Evolutionary conservation across 2,113 vertebrate species (phyloP).

Genomic region (Centrocercus urophasianus): DNA sequence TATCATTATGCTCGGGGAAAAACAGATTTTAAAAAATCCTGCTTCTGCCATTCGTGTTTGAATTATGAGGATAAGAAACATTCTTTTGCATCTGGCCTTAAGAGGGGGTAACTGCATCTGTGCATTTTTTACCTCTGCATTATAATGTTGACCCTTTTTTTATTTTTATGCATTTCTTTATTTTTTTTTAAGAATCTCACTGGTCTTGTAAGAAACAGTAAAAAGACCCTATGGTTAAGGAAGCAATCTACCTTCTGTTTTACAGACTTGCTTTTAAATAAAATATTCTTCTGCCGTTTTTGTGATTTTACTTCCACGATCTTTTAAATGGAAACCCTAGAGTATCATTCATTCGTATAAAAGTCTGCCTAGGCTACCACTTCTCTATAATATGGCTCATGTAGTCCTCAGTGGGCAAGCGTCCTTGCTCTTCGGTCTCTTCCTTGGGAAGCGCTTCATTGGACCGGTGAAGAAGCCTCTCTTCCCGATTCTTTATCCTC

Average conservation of each 20-base stretch:
- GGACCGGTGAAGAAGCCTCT: slow-evolving; percentile 84
- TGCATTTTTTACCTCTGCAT: slow-evolving; percentile 38
- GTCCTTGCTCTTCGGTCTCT: slow-evolving; percentile 83
- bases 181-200: slow-evolving; percentile 65
- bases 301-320: slow-evolving; percentile 34
- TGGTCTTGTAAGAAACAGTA: slow-evolving; percentile 67
- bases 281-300: background rate
- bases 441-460: slow-evolving; percentile 83
- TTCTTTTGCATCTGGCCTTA: background rate
- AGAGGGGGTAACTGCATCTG: slow-evolving; percentile 14
- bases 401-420: slow-evolving; percentile 97
- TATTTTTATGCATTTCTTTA: slow-evolving; percentile 53
- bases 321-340: slow-evolving; percentile 60
- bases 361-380: slow-evolving; percentile 88
- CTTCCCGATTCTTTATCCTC: slow-evolving; percentile 88
- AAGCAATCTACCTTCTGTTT: slow-evolving; percentile 45
- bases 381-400: slow-evolving; percentile 99
- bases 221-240: slow-evolving; percentile 59
- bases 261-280: slow-evolving; percentile 53
- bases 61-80: slow-evolving; percentile 52
- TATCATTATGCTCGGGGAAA: background rate
- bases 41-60: background rate
- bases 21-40: background rate
- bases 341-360: slow-evolving; percentile 62
- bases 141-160: slow-evolving; percentile 14